Evolutionary conservation across 2,113 vertebrate genomes (phyloP), one percentile per base, ranked within the genome.

Genomic region (Gobius niger): DNA sequence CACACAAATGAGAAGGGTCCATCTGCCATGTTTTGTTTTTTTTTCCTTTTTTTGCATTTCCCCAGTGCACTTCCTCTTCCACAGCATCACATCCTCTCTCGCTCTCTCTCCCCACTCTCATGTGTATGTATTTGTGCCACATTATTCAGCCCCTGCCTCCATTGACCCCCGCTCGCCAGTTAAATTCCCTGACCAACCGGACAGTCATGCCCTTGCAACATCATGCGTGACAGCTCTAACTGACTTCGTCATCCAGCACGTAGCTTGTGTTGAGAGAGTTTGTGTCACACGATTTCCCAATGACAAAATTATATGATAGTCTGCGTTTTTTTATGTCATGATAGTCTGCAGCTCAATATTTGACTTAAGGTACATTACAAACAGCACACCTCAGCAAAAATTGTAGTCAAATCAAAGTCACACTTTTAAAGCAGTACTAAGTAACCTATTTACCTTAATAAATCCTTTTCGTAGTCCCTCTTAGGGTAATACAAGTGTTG

Each of bases 131-230:
- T 94, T 93, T 92, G 90, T 88, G 83, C 91, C 94, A 88, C 84
- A 91, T 93, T 93, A 94, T 92, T 93, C 91, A 90, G 87, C 85
- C 64, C 86, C 92, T 92, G 93, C 91, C 93, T 92, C 85, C 76
- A 87, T 89, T 94, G 93, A 95, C 92, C 93, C 93, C 91, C 86
- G 92, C 89, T 91, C 94, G 91, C 89, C 92, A 94, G 93, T 94
- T 94, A 93, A 88, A 93, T 92, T 94, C 91, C 90, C 91, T 79
- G 92, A 86, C 91, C 90, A 92, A 90, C 78, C 41, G 85, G 87
- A 88, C 88, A 94, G 93, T 93, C 92, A 93, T 89, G 91, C 78
- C 89, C 90, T 86, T 88, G 91, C 85, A 87, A 91, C 91, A 60
- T 41, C 57, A 92, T 80, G 82, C 91, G 82, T 86, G 85, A 88